A percentile compares a stretch with the other conserved stretches of the same genome.
Conservation (phyloP, 1,140 invertebrate species). For the Aphelinus certus region DNA sequence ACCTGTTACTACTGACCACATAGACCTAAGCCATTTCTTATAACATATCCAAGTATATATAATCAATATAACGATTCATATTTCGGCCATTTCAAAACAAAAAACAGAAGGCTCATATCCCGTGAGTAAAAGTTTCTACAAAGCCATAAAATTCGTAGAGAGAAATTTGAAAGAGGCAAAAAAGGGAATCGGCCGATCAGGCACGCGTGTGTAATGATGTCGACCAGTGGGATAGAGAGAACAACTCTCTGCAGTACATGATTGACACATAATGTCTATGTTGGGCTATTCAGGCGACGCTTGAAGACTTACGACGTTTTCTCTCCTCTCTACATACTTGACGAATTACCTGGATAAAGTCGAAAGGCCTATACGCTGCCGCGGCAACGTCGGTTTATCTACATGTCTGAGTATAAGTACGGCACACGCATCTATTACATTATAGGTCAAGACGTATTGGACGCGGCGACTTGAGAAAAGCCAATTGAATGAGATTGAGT, state of each 20-base stretch:
- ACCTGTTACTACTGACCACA: too few relatives aligned
- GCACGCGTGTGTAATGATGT: not conserved
- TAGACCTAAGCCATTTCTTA: too few relatives aligned
- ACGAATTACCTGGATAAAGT: conserved; percentile 17
- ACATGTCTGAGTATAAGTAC: not conserved
- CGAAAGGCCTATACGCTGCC: not conserved
- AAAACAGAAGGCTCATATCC: too few relatives aligned
- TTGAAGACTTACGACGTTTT: conserved; percentile 17
- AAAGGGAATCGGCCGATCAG: not conserved
- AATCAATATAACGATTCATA: too few relatives aligned
- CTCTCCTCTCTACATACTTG: conserved; percentile 33
- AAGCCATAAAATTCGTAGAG: too few relatives aligned
- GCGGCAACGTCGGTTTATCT: too few relatives aligned
- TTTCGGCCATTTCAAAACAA: too few relatives aligned
- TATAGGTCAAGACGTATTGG: not conserved
- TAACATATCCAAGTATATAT: too few relatives aligned
- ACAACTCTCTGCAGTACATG: not conserved
- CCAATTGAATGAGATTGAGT: too few relatives aligned
- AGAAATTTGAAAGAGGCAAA: too few relatives aligned
- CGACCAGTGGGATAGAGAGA: not conserved
- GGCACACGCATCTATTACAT: not conserved
- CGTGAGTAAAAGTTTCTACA: too few relatives aligned
- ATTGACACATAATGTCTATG: conserved; percentile 34
- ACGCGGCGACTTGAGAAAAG: too few relatives aligned
- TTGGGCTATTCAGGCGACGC: conserved; percentile 17